phyloP scores from a whole-genome alignment of 2,888 invertebrate species.

The Camponotus fellah region DNA sequence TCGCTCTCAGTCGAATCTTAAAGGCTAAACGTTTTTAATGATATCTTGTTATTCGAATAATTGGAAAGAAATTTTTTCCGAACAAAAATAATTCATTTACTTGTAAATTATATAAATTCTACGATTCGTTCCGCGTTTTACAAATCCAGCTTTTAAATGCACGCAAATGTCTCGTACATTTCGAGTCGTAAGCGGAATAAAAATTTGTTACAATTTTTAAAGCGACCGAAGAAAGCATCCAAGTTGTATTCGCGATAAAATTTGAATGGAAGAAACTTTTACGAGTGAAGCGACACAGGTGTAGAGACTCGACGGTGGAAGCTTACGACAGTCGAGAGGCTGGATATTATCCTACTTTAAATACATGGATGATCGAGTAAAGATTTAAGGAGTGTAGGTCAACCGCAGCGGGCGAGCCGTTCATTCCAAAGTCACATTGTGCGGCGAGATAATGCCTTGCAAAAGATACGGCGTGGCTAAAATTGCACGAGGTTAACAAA shows the following conservation, averaged over 20 bases:
- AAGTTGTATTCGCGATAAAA: not conserved
- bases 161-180: not conserved
- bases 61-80: not conserved
- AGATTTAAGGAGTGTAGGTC: conserved; percentile 50
- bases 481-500: conserved; percentile 31
- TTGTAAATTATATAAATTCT: not conserved
- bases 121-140: not conserved
- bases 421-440: conserved; percentile 63
- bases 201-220: conserved; percentile 19
- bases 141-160: not conserved
- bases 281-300: not conserved
- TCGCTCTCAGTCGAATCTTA: conserved; percentile 28
- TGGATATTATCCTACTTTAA: conserved; percentile 48
- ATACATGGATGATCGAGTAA: conserved; percentile 34
- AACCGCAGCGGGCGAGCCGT: conserved; percentile 49
- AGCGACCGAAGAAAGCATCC: conserved; percentile 7
- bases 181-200: conserved; percentile 5
- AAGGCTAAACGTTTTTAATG: conserved; percentile 5
- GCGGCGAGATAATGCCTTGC: conserved; percentile 60
- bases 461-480: conserved; percentile 11
- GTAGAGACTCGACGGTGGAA: conserved; percentile 24
- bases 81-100: not conserved
- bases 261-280: not conserved
- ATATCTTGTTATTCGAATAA: conserved; percentile 21
- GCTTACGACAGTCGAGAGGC: conserved; percentile 63